These are phyloP conservation scores for Dipodomys spectabilis DNA, from an alignment of 2,113 vertebrate genomes.

Conservation along the genomic window DNA sequence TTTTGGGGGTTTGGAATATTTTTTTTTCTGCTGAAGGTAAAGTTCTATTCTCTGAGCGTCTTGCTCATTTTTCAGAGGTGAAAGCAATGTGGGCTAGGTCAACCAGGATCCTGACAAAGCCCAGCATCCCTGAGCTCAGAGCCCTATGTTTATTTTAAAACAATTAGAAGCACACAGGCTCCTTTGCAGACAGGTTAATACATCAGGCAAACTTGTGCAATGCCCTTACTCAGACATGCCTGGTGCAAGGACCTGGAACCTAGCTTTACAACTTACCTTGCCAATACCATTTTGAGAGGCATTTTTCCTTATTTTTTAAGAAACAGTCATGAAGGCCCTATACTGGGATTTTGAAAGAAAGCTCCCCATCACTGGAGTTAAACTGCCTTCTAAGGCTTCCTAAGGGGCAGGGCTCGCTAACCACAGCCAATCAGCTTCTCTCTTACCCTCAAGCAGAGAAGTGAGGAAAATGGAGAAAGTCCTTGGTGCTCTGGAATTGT, in stretches of 20 bases:
- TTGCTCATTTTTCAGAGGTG: slow-evolving; percentile 66
- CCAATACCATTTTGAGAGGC: slow-evolving; percentile 12
- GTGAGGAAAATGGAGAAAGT: not conserved
- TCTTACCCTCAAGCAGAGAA: not conserved
- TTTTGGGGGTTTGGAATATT: not conserved
- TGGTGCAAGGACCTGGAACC: slow-evolving; percentile 12
- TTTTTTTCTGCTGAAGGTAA: not conserved
- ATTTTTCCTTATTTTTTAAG: slow-evolving; percentile 29
- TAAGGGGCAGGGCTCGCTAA: not conserved
- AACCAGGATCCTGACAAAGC: slow-evolving; percentile 68
- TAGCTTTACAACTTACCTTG: slow-evolving; percentile 44
- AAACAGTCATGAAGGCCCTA: not conserved
- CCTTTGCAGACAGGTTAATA: slow-evolving; percentile 76
- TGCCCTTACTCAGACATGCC: slow-evolving; percentile 25
- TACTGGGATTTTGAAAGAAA: not conserved
- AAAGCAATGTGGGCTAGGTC: not conserved
- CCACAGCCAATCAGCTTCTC: not conserved
- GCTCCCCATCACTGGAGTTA: not conserved
- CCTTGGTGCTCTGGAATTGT: not conserved
- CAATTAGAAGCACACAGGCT: slow-evolving; percentile 68
- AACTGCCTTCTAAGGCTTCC: not conserved
- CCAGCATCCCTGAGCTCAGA: slow-evolving; percentile 63
- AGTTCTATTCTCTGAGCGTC: slow-evolving; percentile 31
- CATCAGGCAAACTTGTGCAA: slow-evolving; percentile 59
- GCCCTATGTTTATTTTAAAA: slow-evolving; percentile 75